Evolutionary conservation across 1,140 invertebrate genomes (phyloP).

Genomic region (Drosophila navojoa): DNA sequence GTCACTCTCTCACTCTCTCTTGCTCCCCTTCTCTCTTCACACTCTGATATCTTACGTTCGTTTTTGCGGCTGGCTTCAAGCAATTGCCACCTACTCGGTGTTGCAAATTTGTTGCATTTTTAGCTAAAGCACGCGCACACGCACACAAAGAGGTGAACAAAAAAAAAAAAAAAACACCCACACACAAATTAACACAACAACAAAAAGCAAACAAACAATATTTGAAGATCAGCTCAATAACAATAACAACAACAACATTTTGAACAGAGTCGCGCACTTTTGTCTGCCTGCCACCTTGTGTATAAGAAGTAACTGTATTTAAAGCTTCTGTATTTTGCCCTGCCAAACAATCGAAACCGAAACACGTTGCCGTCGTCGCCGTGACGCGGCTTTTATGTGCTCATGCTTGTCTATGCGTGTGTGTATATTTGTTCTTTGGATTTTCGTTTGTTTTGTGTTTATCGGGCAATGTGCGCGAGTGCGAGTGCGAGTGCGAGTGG

Average conservation of each 20-base stretch:
- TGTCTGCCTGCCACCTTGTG: not conserved
- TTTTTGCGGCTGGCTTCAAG: slow-evolving; percentile 15
- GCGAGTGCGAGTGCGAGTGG: slow-evolving; percentile 43
- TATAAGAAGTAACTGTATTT: slow-evolving; percentile 32
- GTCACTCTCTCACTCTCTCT: not conserved
- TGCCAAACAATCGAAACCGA: slow-evolving; percentile 44
- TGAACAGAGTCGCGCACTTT: not conserved
- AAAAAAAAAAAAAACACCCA: slow-evolving; percentile 18
- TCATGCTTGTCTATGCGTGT: not conserved
- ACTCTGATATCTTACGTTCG: not conserved
- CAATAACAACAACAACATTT: slow-evolving; percentile 2
- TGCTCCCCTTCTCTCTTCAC: slow-evolving; percentile 1
- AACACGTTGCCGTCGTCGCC: slow-evolving; percentile 40
- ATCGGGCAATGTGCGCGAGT: slow-evolving; percentile 39
- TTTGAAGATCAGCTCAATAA: not conserved
- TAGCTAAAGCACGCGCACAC: slow-evolving; percentile 10
- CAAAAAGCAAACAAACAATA: slow-evolving; percentile 16
- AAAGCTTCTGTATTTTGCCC: slow-evolving; percentile 24
- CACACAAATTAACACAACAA: no score
- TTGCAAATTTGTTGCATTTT: slow-evolving; percentile 39
- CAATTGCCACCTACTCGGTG: slow-evolving; percentile 33
- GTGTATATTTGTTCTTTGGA: not conserved
- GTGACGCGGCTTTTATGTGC: slow-evolving; percentile 19
- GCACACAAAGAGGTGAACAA: not conserved
- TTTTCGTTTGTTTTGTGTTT: slow-evolving; percentile 38